Base-by-base conservation (phyloP, 2,888 invertebrate genomes). In the Drosophila ochracea region DNA sequence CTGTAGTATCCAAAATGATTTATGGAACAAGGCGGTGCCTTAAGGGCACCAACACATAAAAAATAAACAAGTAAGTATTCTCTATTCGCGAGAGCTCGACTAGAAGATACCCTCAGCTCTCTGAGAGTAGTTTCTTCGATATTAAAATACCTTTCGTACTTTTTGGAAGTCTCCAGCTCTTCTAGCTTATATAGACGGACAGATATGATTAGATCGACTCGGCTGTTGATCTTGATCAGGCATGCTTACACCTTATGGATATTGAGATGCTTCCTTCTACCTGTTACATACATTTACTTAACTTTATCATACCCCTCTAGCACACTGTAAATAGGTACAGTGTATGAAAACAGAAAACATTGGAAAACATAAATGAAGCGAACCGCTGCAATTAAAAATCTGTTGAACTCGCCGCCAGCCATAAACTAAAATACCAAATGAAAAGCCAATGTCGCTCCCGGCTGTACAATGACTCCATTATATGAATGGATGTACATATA, bases 341-440 rank as follows among this genome's bases (percentile, higher is more conserved):
- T 47, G 47, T 47, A 47, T 47, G 47, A 67, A 67, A 30, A 41
- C 41, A 16, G 43, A 58, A 61, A 80, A 81, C 83, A 83, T 75
- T 77, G 70, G 60, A 76, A 82, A 84, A 80, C 82, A 77, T 76
- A 77, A 82, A 80, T 67, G 43, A 50, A 68, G 53, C 54, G 62
- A 60, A 73, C 70, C 67, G 70, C 73, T 72, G 84, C 89, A 86
- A 86, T 86, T 86, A 89, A 89, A 86, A 87, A 86, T 80, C 78
- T 69, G 84, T 82, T 80, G 78, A 86, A 84, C 84, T 78, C 71
- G 84, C 89, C 83, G 89, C 75, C 69, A 69, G 76, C 52, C 78
- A 76, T 77, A 78, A 78, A 80, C 67, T 58, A 50, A 69, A 76
- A 78, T 66, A 54, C 61, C 55, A 59, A 58, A 64, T 47, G 47